A percentile compares a stretch with the other conserved stretches of the same genome.
These are phyloP conservation scores for Gopherus flavomarginatus DNA, from an alignment of 2,113 vertebrate species.

Conservation along the genomic window DNA sequence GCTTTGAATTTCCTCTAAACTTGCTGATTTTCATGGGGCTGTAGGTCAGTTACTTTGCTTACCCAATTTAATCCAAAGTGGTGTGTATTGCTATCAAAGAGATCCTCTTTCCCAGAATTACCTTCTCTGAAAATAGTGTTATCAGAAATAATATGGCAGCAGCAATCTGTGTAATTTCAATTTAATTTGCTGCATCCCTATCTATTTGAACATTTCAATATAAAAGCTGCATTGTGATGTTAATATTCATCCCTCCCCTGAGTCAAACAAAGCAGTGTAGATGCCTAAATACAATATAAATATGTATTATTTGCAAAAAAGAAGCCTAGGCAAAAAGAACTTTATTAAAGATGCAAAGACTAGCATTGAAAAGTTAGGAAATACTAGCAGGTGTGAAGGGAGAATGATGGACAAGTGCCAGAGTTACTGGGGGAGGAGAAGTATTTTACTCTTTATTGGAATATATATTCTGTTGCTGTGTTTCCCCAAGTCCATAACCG, in stretches of 20 bases:
- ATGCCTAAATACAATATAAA: background rate
- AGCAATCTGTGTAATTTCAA: background rate
- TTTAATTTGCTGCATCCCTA: rapidly evolving
- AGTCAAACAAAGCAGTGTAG: background rate
- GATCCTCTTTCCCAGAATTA: background rate
- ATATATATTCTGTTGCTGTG: background rate
- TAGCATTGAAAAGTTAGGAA: background rate
- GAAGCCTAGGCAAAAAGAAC: background rate
- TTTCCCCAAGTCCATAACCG: background rate
- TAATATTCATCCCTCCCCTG: background rate
- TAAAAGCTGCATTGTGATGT: background rate
- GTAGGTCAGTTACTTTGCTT: slow-evolving; percentile 28
- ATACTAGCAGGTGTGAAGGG: background rate
- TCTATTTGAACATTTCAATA: background rate
- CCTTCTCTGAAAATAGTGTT: background rate
- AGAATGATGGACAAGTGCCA: background rate
- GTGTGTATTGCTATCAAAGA: background rate
- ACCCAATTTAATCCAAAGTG: background rate
- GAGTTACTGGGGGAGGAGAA: background rate
- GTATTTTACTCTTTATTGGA: background rate
- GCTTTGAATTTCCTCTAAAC: slow-evolving; percentile 45
- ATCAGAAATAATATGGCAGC: background rate
- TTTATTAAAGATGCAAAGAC: background rate
- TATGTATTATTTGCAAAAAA: background rate
- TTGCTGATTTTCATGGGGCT: slow-evolving; percentile 27